These are phyloP conservation scores for Cichladusa arquata DNA, from an alignment of 2,113 vertebrate genomes.

Conservation along the genomic window DNA sequence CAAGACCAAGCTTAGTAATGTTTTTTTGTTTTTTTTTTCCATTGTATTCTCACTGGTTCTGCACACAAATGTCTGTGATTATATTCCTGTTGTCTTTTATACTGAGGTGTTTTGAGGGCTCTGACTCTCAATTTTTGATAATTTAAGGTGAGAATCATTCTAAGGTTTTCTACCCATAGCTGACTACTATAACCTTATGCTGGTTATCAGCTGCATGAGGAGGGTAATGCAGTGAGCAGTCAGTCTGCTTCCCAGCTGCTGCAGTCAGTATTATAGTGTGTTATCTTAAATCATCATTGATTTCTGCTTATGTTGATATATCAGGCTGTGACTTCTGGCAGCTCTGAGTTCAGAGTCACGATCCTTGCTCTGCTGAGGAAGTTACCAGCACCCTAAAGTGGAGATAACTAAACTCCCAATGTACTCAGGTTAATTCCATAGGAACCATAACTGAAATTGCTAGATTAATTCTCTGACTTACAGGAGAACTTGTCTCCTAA, in stretches of 20 bases:
- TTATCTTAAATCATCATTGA: constrained; percentile 43
- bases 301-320: constrained; percentile 29
- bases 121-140: neutral
- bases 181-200: neutral
- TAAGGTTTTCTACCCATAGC: neutral
- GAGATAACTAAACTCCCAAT: neutral
- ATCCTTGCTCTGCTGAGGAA: neutral
- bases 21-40: neutral
- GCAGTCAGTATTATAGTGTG: neutral
- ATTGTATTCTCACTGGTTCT: neutral
- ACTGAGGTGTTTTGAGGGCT: neutral
- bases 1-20: neutral
- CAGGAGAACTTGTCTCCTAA: neutral
- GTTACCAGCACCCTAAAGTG: neutral
- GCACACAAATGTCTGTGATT: neutral
- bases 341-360: neutral
- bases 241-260: neutral
- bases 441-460: neutral
- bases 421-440: neutral
- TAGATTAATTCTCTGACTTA: neutral
- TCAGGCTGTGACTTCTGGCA: constrained; percentile 1
- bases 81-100: neutral
- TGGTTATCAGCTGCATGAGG: neutral
- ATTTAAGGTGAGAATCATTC: neutral
- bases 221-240: neutral